These are phyloP conservation scores for Drosophila arawakana DNA, from an alignment of 1,140 invertebrate genomes.

Conservation along the genomic window DNA sequence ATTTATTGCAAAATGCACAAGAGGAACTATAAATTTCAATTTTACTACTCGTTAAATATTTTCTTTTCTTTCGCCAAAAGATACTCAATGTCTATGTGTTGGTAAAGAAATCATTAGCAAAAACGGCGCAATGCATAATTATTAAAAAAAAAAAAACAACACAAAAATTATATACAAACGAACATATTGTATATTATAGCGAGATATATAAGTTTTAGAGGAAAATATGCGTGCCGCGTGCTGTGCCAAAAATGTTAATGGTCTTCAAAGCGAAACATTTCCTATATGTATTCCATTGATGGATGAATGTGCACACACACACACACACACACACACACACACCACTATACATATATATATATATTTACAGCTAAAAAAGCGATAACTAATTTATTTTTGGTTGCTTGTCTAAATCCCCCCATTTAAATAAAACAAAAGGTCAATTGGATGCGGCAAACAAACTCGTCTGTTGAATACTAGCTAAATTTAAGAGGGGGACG, in stretches of 20 bases:
- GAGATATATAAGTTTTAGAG: slow-evolving; percentile 1
- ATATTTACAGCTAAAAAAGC: slow-evolving; percentile 39
- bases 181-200: background rate
- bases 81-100: slow-evolving; percentile 22
- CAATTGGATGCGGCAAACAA: slow-evolving; percentile 35
- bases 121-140: slow-evolving; percentile 56
- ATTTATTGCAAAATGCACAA: slow-evolving; percentile 7
- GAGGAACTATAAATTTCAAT: background rate
- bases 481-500: slow-evolving; percentile 19
- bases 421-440: slow-evolving; percentile 22
- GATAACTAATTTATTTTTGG: slow-evolving; percentile 51
- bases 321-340: background rate
- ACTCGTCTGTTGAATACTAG: slow-evolving; percentile 23
- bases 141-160: slow-evolving; percentile 43
- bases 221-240: slow-evolving; percentile 35
- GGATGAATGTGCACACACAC: background rate
- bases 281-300: slow-evolving; percentile 28
- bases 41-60: background rate
- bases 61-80: slow-evolving; percentile 14
- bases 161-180: slow-evolving; percentile 40
- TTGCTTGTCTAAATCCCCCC: slow-evolving; percentile 24
- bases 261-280: slow-evolving; percentile 31
- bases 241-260: slow-evolving; percentile 50
- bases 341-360: slow-evolving; percentile 1
- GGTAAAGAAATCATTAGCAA: slow-evolving; percentile 47